Evolutionary conservation across 2,797 vertebrate genomes (phyloP).

Genomic region (Chrysocyon brachyurus): DNA sequence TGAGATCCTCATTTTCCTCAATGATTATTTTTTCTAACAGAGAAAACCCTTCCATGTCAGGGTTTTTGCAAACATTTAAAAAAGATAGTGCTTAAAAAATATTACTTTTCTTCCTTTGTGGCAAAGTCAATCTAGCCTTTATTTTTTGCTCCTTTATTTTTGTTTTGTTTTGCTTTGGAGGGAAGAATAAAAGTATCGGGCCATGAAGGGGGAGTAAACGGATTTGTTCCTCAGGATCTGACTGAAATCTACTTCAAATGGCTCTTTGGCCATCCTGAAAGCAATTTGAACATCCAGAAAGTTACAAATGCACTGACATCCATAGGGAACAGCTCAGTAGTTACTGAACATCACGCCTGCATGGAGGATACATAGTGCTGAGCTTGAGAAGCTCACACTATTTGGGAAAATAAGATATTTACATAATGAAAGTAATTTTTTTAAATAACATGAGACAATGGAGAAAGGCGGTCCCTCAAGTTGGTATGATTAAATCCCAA

Average conservation of each 20-base stretch:
- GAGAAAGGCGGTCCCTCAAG: neutral
- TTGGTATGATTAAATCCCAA: neutral
- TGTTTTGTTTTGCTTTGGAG: neutral
- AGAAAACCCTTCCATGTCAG: neutral
- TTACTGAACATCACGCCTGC: neutral
- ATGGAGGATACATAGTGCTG: neutral
- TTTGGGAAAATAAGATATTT: conserved; percentile 10
- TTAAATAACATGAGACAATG: neutral
- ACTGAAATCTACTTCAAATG: neutral
- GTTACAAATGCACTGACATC: neutral
- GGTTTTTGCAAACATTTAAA: neutral
- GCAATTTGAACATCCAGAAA: neutral
- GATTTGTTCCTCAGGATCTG: neutral
- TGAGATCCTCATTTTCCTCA: neutral
- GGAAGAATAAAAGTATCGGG: neutral
- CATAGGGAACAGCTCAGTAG: neutral
- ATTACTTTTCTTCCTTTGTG: neutral
- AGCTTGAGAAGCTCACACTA: neutral
- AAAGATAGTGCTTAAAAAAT: neutral
- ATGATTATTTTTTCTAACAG: neutral
- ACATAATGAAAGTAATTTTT: neutral
- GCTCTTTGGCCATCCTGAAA: neutral
- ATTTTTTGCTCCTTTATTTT: neutral
- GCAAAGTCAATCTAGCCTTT: neutral
- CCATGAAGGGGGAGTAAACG: neutral